These are phyloP conservation scores for Tanytarsus gracilentus DNA, from an alignment of 2,888 invertebrate genomes.

Conservation along the genomic window DNA sequence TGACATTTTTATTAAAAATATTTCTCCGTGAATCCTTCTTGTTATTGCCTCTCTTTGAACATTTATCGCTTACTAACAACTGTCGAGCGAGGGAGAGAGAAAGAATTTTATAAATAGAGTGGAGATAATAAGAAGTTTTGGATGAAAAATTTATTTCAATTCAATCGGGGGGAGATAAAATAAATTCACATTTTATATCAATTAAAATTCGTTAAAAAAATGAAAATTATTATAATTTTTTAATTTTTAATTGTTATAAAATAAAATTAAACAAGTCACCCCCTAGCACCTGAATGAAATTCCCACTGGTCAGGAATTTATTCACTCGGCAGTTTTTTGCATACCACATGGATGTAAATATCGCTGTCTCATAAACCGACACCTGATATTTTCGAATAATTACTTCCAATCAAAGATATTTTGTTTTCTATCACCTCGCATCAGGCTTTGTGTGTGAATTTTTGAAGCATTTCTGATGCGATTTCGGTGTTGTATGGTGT, in stretches of 20 bases:
- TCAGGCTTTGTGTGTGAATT: no score
- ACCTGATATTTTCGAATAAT: conserved; percentile 26
- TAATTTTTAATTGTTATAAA: no score
- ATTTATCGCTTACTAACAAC: neutral
- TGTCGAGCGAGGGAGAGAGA: neutral
- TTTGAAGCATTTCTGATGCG: neutral
- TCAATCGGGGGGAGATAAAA: no score
- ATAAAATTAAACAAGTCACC: no score
- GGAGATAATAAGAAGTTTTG: no score
- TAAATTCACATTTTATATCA: no score
- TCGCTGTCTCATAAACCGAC: conserved; percentile 1
- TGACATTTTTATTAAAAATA: conserved; percentile 10
- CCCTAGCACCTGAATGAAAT: neutral
- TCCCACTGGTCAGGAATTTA: neutral
- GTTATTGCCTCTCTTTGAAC: neutral
- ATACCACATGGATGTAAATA: conserved; percentile 13
- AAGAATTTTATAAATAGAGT: no score
- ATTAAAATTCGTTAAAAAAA: no score
- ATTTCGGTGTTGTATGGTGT: neutral
- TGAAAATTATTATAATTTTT: no score
- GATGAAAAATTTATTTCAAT: no score
- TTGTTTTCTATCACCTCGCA: conserved; percentile 11
- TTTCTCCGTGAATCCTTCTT: neutral
- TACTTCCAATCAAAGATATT: conserved; percentile 27
- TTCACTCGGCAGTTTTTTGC: neutral